Evolutionary conservation across 2,797 vertebrate species (phyloP).

Genomic region (Potorous gilbertii): DNA sequence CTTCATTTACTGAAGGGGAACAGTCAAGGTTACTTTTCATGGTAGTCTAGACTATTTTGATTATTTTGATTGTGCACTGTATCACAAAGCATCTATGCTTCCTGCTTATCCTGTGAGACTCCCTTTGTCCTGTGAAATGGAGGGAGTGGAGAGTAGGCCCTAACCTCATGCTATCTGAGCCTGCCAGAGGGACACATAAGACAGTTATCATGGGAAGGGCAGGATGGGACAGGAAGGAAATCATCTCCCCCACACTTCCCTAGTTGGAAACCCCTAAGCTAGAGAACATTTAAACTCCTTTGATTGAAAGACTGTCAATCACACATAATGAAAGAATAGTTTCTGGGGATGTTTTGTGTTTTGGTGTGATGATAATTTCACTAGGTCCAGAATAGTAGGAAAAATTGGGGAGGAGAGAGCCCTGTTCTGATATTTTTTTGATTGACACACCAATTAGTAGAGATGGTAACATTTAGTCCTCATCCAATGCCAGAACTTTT

Average conservation of each 20-base stretch:
- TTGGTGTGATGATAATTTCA: not conserved
- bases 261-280: not conserved
- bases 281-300: not conserved
- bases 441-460: not conserved
- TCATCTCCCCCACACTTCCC: not conserved
- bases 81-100: not conserved
- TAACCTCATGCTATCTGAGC: not conserved
- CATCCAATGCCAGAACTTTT: not conserved
- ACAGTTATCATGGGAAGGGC: not conserved
- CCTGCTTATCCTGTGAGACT: not conserved
- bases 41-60: not conserved
- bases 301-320: not conserved
- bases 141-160: not conserved
- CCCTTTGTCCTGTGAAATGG: not conserved
- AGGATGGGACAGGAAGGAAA: not conserved
- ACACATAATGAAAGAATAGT: not conserved
- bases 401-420: not conserved
- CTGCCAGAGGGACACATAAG: not conserved
- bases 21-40: not conserved
- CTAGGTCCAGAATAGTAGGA: not conserved
- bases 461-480: not conserved
- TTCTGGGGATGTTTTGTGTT: not conserved
- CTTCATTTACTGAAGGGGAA: not conserved
- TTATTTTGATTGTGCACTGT: not conserved
- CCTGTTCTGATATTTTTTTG: not conserved